phyloP scores from a whole-genome alignment of 2,113 vertebrate species.

The Pomatorhinus ruficollis region DNA sequence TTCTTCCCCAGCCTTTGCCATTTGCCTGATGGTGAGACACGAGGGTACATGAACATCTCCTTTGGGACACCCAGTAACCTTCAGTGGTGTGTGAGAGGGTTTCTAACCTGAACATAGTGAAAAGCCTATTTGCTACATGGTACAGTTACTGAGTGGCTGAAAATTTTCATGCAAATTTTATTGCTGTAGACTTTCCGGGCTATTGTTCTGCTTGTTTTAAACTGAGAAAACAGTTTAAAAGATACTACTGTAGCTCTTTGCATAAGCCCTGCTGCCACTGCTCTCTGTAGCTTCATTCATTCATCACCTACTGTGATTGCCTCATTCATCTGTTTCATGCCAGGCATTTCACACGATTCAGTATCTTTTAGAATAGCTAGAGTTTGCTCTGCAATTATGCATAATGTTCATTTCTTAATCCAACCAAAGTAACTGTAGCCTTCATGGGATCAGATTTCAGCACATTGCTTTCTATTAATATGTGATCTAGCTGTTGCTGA shows the following conservation, averaged over 20 bases:
- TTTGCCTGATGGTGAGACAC: fast-evolving
- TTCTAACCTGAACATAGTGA: not conserved
- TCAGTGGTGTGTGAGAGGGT: not conserved
- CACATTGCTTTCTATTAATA: not conserved
- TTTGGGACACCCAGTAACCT: not conserved
- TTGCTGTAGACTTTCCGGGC: not conserved
- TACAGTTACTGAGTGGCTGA: not conserved
- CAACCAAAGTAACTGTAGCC: not conserved
- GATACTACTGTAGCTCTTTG: not conserved
- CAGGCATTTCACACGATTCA: not conserved
- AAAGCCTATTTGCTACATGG: not conserved
- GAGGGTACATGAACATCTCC: not conserved
- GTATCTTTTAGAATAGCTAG: not conserved
- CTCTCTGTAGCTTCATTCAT: not conserved
- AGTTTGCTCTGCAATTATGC: not conserved
- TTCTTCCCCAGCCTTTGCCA: not conserved
- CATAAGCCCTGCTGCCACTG: not conserved
- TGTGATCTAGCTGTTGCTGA: not conserved
- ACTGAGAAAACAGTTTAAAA: not conserved
- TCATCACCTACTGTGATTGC: not conserved
- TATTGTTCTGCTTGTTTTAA: not conserved
- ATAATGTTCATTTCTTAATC: not conserved
- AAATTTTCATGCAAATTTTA: not conserved
- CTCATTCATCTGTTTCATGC: not conserved
- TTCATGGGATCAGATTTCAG: not conserved